These are phyloP conservation scores for Lepidurus packardi DNA, from an alignment of 1,140 invertebrate genomes.

Conservation along the genomic window DNA sequence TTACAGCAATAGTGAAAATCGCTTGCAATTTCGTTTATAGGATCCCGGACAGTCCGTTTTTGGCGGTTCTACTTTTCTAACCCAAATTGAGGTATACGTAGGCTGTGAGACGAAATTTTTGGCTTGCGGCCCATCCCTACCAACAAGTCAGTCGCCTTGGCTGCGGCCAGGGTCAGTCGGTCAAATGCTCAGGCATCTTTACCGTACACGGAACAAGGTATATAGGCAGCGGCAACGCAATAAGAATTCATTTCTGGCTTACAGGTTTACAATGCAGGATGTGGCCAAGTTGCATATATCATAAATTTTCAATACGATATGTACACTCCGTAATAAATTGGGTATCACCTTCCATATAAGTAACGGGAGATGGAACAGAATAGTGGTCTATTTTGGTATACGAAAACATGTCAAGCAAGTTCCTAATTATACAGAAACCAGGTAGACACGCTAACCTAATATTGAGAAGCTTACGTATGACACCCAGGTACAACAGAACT, in stretches of 20 bases:
- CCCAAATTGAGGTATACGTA: neutral
- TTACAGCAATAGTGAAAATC: neutral
- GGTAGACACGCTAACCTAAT: no score
- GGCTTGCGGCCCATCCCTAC: neutral
- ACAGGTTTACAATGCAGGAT: neutral
- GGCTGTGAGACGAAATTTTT: neutral
- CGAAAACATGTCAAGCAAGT: no score
- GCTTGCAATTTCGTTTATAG: no score
- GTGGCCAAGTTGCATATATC: neutral
- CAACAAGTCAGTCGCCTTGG: neutral
- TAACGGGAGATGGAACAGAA: no score
- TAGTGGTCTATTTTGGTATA: no score
- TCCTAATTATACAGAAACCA: no score
- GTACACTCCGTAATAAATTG: no score
- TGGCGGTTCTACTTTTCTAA: neutral
- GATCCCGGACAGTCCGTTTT: no score
- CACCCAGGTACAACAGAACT: no score
- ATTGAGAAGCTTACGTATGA: no score
- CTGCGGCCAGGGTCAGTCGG: slow-evolving; percentile 19
- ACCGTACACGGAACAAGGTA: neutral
- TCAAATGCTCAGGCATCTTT: neutral
- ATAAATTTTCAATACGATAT: neutral
- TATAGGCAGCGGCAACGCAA: neutral
- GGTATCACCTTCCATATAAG: no score
- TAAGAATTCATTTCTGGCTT: neutral